Base-by-base conservation (phyloP, 2,113 vertebrate genomes). In the Tonatia bakeri region DNA sequence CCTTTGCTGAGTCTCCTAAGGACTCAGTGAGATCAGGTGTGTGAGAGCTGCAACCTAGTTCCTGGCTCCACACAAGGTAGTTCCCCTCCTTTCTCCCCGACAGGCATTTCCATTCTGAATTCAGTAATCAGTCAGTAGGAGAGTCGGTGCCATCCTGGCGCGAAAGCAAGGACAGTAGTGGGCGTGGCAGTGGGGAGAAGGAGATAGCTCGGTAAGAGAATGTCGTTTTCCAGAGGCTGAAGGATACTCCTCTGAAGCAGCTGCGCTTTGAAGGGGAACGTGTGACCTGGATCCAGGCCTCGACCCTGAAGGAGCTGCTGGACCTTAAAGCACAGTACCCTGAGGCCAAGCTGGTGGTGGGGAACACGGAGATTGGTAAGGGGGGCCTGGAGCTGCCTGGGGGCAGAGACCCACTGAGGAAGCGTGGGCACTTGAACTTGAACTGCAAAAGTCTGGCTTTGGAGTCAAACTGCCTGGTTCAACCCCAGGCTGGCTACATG, bases 291-390 rank as follows among this genome's bases (percentile, higher is more conserved):
- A 98, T 99, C 87, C 99, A 99, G 98, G 99, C 99, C 4, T 96
- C 96, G 5, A 98, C 96, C 59, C 98, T 99, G 76, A 80, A 94
- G 0, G 98, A 99, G 95, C 83, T 99, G 36, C 95, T 99, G 92
- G 94, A 95, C 14, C 98, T 99, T 84, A 99, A 99, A 92, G 98
- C 98, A 54, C 97, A 98, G 90, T 96, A 99, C 81, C 99, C 99
- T 0, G 96, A 97, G 0, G 99, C 99, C 93, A 99, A 98, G 94
- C 98, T 99, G 0, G 99, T 99, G 85, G 99, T 99, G 92, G 99
- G 99, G 20, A 99, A 99, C 99, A 99, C 99, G 0, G 99, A 99
- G 99, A 99, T 99, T 0, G 99, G 99, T 99, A 97, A 99, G 99
- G n/a, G 50, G 6, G 7, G 10, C 20, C 17, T 2, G 36, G 7